Evolutionary conservation across 2,797 vertebrate species (phyloP).

Genomic region (Antennarius maculatus): DNA sequence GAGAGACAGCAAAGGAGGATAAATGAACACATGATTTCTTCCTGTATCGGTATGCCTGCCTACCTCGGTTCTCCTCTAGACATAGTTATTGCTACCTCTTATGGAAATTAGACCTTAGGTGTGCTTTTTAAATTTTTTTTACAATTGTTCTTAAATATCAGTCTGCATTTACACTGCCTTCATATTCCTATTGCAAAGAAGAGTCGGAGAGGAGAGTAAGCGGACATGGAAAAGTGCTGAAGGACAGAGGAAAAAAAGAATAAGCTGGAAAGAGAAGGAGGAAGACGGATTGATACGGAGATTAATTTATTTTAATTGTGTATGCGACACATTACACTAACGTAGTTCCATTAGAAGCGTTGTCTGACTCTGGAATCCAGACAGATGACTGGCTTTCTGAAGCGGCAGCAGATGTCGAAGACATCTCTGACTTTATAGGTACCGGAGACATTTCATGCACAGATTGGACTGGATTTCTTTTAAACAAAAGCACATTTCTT

Average conservation of each 20-base stretch:
- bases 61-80: slow-evolving; percentile 78
- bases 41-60: slow-evolving; percentile 74
- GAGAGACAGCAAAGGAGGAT: slow-evolving; percentile 59
- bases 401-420: slow-evolving; percentile 68
- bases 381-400: slow-evolving; percentile 46
- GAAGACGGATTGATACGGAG: slow-evolving; percentile 21
- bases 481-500: slow-evolving; percentile 43
- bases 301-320: slow-evolving; percentile 14
- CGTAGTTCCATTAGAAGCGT: slow-evolving; percentile 46
- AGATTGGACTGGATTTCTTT: slow-evolving; percentile 58
- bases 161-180: slow-evolving; percentile 43
- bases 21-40: slow-evolving; percentile 72
- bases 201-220: slow-evolving; percentile 52
- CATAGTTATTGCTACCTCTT: slow-evolving; percentile 52
- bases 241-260: slow-evolving; percentile 30
- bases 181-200: slow-evolving; percentile 44
- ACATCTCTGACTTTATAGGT: slow-evolving; percentile 62
- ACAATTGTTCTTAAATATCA: slow-evolving; percentile 41
- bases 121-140: slow-evolving; percentile 29
- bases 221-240: slow-evolving; percentile 41
- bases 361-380: slow-evolving; percentile 49
- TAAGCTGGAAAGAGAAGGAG: slow-evolving; percentile 5
- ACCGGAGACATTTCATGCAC: slow-evolving; percentile 46
- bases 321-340: slow-evolving; percentile 30
- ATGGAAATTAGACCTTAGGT: slow-evolving; percentile 46